Percentiles rank a stretch among this genome's conserved stretches.
These are phyloP conservation scores for Smithornis capensis DNA, from an alignment of 2,113 vertebrate genomes.

Conservation along the genomic window DNA sequence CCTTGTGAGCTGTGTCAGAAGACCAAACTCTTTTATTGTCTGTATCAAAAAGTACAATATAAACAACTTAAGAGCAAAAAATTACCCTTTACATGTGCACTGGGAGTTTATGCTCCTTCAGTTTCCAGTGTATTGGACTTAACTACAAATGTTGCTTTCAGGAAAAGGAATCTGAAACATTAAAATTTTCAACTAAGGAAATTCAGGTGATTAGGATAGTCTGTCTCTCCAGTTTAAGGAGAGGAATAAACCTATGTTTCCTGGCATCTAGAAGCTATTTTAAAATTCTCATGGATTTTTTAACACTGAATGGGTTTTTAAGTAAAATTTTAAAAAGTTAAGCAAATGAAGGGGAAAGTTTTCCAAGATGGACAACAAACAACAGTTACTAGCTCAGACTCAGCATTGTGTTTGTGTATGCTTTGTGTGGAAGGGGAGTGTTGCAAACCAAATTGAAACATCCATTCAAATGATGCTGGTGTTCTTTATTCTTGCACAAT, in stretches of 20 bases:
- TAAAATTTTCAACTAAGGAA: background rate
- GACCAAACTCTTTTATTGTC: background rate
- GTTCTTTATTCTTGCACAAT: slow-evolving; percentile 38
- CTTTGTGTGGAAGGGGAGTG: background rate
- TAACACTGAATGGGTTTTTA: background rate
- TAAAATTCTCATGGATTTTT: background rate
- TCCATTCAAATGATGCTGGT: slow-evolving; percentile 21
- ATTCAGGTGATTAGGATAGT: background rate
- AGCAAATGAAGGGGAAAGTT: background rate
- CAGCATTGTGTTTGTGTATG: background rate
- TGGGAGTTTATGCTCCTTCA: background rate
- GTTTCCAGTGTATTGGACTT: background rate
- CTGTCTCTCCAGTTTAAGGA: background rate
- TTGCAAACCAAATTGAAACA: background rate
- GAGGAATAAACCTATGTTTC: background rate
- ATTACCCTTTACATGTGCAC: background rate
- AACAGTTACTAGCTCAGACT: background rate
- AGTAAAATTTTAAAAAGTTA: background rate
- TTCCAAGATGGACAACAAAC: background rate
- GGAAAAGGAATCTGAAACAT: background rate
- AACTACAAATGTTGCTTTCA: background rate
- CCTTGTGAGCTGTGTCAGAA: background rate
- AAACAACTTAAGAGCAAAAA: background rate
- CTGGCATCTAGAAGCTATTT: background rate
- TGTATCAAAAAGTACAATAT: background rate